Base-by-base conservation (phyloP, 2,888 invertebrate species). In the Scaptodrosophila latifasciaeformis region DNA sequence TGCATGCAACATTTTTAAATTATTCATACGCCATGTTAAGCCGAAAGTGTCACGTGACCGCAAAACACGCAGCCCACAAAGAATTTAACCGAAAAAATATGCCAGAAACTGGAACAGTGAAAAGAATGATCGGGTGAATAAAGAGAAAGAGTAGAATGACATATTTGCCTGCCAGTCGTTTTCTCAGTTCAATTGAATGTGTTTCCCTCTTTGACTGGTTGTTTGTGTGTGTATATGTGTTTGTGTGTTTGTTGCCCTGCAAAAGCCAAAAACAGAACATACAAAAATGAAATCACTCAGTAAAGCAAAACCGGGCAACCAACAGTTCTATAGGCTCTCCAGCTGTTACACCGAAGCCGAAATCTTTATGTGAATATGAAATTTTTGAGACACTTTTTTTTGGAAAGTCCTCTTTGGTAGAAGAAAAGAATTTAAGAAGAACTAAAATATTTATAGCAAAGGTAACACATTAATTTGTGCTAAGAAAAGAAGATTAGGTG, bases 21-120 rank as follows among this genome's bases (percentile, higher is more conserved):
- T 37, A 37, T 37, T 37, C 37, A 37, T 37, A 18, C 37, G 37
- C 37, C 37, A 37, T 37, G 37, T 37, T 37, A 37, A 37, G 10
- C 37, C 37, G 17, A 37, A 37, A 37, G 37, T 17, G 17, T 17
- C 37, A 17, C 37, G 17, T 18, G 17, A 37, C 37, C 37, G 17
- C 17, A 37, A 37, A 37, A 37, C 37, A 37, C 37, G 10, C 37
- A 37, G 10, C 37, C 13, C 37, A 37, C 37, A n/a, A 24, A 24
- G 7, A 7, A 24, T 3, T 7, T 13, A 34, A 4, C 34, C 24
- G 7, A 24, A 34, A 3, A 34, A 2, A 34, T 13, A 13, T n/a
- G n/a, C 12, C 34, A 2, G 34, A 2, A 7, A 35, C 2, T 15
- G 15, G 3, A 13, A 17, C 37, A 37, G 17, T 17, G 15, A 37